phyloP scores from a whole-genome alignment of 2,797 vertebrate species.

The Caiman crocodilus region DNA sequence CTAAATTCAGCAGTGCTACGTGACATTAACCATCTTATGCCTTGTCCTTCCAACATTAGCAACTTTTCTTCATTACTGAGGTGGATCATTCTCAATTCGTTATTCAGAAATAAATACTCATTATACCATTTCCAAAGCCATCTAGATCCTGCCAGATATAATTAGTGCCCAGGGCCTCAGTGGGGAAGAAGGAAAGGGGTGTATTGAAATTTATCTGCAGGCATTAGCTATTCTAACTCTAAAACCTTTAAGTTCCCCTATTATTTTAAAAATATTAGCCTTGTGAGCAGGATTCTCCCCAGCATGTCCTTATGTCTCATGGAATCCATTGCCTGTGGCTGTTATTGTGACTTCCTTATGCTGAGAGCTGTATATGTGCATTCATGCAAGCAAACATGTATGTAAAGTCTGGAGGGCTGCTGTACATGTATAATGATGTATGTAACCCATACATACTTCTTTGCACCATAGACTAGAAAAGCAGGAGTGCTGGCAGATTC shows the following conservation, averaged over 20 bases:
- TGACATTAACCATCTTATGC: constrained; percentile 56
- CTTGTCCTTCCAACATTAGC: constrained; percentile 48
- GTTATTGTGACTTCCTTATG: background rate
- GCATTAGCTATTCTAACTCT: constrained; percentile 32
- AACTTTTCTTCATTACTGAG: constrained; percentile 61
- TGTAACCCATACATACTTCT: background rate
- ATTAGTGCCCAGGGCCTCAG: background rate
- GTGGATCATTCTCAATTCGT: constrained; percentile 21
- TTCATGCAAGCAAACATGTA: background rate
- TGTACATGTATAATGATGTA: background rate
- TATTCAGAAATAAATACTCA: constrained; percentile 46
- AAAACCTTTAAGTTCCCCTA: constrained; percentile 38
- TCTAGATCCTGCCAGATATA: constrained; percentile 4
- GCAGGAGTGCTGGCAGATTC: constrained; percentile 30
- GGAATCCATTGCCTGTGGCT: accelerated
- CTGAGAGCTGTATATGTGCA: background rate
- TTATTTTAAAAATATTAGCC: constrained; percentile 46
- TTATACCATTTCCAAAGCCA: constrained; percentile 36
- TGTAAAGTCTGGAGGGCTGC: background rate
- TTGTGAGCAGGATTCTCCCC: background rate
- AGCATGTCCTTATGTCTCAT: background rate
- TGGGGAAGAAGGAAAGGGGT: constrained; percentile 23
- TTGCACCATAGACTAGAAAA: constrained; percentile 18
- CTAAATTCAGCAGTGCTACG: constrained; percentile 55
- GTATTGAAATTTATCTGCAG: constrained; percentile 31